A percentile compares a stretch with the other conserved stretches of the same genome.
Conservation (phyloP, 2,888 invertebrate genomes). For the Lymantria monacha region DNA sequence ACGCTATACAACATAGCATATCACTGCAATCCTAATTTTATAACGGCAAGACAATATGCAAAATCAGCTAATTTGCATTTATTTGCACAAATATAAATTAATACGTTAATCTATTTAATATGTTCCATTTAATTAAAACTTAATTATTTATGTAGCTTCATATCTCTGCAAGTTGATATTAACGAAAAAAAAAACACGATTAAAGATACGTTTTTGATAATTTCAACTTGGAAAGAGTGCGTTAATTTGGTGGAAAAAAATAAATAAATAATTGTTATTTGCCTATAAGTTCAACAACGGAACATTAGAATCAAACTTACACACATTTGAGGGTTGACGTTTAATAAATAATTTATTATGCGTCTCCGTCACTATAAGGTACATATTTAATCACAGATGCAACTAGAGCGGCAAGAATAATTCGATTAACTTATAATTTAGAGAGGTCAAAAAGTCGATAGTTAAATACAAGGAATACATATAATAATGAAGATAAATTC, state of each 20-base stretch:
- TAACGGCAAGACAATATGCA: slow-evolving; percentile 43
- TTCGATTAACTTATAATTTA: slow-evolving; percentile 17
- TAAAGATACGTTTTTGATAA: slow-evolving; percentile 35
- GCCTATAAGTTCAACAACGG: not conserved
- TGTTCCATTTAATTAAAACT: slow-evolving; percentile 1
- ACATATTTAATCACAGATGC: slow-evolving; percentile 67
- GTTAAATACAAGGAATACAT: slow-evolving; percentile 15
- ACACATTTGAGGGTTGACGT: not conserved
- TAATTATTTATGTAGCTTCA: slow-evolving; percentile 14
- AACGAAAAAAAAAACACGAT: slow-evolving; percentile 40
- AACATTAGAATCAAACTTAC: not conserved
- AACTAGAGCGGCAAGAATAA: slow-evolving; percentile 60
- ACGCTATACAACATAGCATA: slow-evolving; percentile 32
- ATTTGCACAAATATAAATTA: slow-evolving; percentile 5
- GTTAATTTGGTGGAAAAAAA: not conserved
- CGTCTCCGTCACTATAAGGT: slow-evolving; percentile 44
- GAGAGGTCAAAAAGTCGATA: slow-evolving; percentile 16
- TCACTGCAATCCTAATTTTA: slow-evolving; percentile 34
- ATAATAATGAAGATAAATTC: slow-evolving; percentile 47
- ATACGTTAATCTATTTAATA: too few species aligned
- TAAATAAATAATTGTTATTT: not conserved
- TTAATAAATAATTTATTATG: slow-evolving; percentile 35
- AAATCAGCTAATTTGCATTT: slow-evolving; percentile 35
- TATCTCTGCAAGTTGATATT: slow-evolving; percentile 45
- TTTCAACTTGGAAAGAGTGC: slow-evolving; percentile 49